phyloP scores from a whole-genome alignment of 2,888 invertebrate species.

The Drosophila suboccidentalis region DNA sequence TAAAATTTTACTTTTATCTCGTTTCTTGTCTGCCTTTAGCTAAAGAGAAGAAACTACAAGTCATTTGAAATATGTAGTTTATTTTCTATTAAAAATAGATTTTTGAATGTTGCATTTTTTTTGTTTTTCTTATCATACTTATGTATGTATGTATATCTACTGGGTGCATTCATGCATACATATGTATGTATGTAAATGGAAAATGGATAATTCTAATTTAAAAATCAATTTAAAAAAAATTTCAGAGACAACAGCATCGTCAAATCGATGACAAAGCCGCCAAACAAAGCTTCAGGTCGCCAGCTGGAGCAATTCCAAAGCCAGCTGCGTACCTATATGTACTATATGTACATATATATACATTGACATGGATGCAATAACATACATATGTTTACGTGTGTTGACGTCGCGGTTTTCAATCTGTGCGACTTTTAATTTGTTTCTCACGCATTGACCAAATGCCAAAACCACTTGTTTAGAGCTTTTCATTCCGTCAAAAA shows the following conservation, averaged over 20 bases:
- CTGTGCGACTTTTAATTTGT: conserved; percentile 22
- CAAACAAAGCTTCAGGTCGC: background rate
- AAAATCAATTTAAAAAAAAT: no score
- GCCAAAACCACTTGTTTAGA: conserved; percentile 58
- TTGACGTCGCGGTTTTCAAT: background rate
- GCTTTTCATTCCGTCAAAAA: conserved; percentile 29
- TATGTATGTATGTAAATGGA: no score
- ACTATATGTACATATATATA: background rate
- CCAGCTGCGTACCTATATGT: background rate
- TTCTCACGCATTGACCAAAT: conserved; percentile 56
- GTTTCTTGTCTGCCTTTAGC: conserved; percentile 16
- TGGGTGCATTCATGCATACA: background rate
- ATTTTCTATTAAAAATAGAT: conserved; percentile 42
- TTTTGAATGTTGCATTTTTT: conserved; percentile 36
- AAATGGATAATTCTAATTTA: no score
- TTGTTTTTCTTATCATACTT: conserved; percentile 23
- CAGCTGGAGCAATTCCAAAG: background rate
- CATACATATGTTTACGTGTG: background rate
- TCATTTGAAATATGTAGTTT: conserved; percentile 42
- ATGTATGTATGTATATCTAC: conserved; percentile 6
- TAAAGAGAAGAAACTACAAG: conserved; percentile 50
- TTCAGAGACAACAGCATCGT: background rate
- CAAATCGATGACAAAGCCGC: background rate
- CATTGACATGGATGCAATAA: conserved; percentile 2
- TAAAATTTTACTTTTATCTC: background rate